Evolutionary conservation across 2,797 vertebrate species (phyloP), one percentile per base, ranked within the genome.

Genomic region (Sebastes nivosus): DNA sequence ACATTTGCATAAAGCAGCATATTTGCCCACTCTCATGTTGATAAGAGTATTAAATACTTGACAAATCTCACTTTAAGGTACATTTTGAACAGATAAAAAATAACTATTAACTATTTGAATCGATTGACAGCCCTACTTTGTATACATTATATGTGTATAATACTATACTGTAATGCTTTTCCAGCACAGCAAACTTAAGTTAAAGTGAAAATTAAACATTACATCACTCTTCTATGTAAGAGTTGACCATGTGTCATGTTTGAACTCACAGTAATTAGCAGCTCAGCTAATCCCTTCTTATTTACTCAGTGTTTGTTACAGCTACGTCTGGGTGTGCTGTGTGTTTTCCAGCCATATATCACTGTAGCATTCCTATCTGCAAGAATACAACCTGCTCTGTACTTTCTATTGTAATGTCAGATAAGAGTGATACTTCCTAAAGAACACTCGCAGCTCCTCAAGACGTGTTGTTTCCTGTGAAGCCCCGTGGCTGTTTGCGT

Each of bases 351-450:
- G 58, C 25, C 50, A 58, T 30, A 72, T 68, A 70, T 74, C 58
- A 24, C 6, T 2, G 9, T 73, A 16, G 67, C 75, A 84, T 63
- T 79, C 69, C 20, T 29, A 34, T 75, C 61, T 36, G 25, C 2
- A 20, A 50, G 22, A 85, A 70, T 30, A 52, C 61, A 84, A 81
- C 66, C 69, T 69, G 38, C 77, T 72, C 71, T 67, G 65, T n/a
- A 25, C 70, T 75, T 67, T 81, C 66, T 63, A 67, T 78, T 72
- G 50, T 77, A 64, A 77, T 20, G n/a, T 61, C 30, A 60, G 79
- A 87, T 81, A 69, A 90, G 32, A 85, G 72, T 22, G 87, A 75
- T 1, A 29, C 69, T 87, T 88, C 77, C 73, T 77, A 59, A 65
- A 73, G 54, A 84, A 72, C 67, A 22, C n/a, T 76, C 14, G 10